Base-by-base conservation (phyloP, 1,140 invertebrate genomes). In the Drosophila mauritiana region DNA sequence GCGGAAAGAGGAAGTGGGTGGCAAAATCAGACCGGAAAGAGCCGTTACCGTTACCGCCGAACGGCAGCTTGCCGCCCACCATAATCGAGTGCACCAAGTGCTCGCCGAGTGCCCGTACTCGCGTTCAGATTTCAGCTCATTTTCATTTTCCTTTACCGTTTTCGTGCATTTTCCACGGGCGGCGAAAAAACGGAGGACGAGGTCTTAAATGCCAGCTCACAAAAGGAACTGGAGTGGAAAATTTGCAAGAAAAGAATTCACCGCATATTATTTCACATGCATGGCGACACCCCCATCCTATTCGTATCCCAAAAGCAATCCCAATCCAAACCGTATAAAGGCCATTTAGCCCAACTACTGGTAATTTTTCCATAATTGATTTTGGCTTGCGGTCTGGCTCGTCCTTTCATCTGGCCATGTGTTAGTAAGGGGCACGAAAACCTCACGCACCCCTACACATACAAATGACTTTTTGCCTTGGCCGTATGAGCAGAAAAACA, bases 351-450 rank as follows among this genome's bases (percentile, higher is more conserved):
- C 46, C 54, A 89, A 88, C 84, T 89, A 89, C 73, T 84, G 78
- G 72, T 80, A 80, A 89, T 83, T 56, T 75, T 83, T 78, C 69
- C 84, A 84, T 88, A 89, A 88, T 88, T 88, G 84, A 88, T 80
- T 88, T 89, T 63, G 64, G 53, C 52, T 67, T 65, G 61, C 37
- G 45, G 39, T 63, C 55, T 17, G 13, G 34, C 39, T 37, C 37
- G 49, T 73, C 43, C 69, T 74, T 64, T 62, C 49, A 73, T 64
- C 37, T 55, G 52, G 10, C 42, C 42, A 36, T 69, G 69, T 61
- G 25, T 55, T 22, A 8, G 31, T n/a, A 13, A 34, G 37, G 3
- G 49, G 22, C 27, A 34, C 20, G 27, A 49, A 10, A 10, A 37
- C 13, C 13, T 5, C 45, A 37, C 4, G 4, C 27, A 37, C 49